These are phyloP conservation scores for Drosophila orena DNA, from an alignment of 1,140 invertebrate genomes.

Conservation along the genomic window DNA sequence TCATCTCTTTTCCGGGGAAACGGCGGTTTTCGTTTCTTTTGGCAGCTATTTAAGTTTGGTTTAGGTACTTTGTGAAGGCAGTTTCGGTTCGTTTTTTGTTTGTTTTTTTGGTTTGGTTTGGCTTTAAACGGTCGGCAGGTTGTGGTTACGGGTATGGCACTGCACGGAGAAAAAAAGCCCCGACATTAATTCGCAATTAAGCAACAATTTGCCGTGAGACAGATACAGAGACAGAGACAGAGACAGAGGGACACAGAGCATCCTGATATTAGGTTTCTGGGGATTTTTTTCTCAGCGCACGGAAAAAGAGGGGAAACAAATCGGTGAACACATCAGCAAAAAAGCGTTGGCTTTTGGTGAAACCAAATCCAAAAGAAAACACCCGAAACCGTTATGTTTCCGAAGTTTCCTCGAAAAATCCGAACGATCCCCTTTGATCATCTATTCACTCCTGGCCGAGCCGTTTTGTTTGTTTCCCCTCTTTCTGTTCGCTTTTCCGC, in stretches of 20 bases:
- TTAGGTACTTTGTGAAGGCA: slow-evolving; percentile 59
- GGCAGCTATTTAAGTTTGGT: slow-evolving; percentile 55
- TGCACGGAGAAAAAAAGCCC: slow-evolving; percentile 43
- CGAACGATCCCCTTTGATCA: slow-evolving; percentile 12
- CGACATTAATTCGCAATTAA: neutral
- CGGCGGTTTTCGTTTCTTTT: slow-evolving; percentile 33
- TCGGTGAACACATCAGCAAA: slow-evolving; percentile 53
- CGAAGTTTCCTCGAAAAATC: slow-evolving; percentile 14
- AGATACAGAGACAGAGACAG: too few relatives aligned
- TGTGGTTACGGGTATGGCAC: slow-evolving; percentile 73
- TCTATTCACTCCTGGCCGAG: slow-evolving; percentile 3
- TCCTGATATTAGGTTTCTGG: neutral
- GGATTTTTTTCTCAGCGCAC: slow-evolving; percentile 19
- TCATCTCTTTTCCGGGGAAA: slow-evolving; percentile 26
- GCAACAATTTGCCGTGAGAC: neutral
- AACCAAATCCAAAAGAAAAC: slow-evolving; percentile 40
- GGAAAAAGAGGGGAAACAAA: slow-evolving; percentile 15
- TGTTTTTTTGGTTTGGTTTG: slow-evolving; percentile 57
- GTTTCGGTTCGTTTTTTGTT: slow-evolving; percentile 62
- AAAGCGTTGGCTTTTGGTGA: slow-evolving; percentile 37
- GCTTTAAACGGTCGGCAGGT: slow-evolving; percentile 46
- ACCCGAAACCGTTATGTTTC: slow-evolving; percentile 11
- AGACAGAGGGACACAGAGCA: too few relatives aligned
- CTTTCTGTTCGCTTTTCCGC: neutral
- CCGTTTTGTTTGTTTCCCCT: neutral